A percentile compares a stretch with the other conserved stretches of the same genome.
These are phyloP conservation scores for Rhadina sibilatrix DNA, from an alignment of 2,113 vertebrate genomes.

Conservation along the genomic window DNA sequence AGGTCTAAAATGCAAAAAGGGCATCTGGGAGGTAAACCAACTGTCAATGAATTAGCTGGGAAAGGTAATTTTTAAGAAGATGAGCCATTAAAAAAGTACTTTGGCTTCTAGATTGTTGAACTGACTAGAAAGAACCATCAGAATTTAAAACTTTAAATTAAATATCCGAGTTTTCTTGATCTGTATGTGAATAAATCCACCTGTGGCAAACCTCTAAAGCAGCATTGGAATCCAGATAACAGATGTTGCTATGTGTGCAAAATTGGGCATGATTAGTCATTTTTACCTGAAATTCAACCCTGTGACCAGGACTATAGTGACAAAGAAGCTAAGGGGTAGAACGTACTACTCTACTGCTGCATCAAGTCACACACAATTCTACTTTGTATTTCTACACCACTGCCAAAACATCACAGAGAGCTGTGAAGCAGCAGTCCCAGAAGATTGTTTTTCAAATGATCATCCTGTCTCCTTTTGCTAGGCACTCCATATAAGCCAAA, in stretches of 20 bases:
- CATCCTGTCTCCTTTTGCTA: neutral
- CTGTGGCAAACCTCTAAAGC: neutral
- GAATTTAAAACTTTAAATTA: neutral
- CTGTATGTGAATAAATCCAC: neutral
- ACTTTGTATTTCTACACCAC: neutral
- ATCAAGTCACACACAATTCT: neutral
- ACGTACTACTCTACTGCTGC: neutral
- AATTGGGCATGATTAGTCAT: neutral
- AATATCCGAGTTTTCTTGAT: neutral
- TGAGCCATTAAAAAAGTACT: neutral
- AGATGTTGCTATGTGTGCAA: neutral
- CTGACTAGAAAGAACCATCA: neutral
- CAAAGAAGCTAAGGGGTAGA: neutral
- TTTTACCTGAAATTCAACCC: neutral
- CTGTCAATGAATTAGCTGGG: neutral
- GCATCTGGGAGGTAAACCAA: neutral
- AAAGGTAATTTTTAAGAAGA: slow-evolving; percentile 4
- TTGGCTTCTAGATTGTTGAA: neutral
- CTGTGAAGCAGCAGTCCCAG: neutral
- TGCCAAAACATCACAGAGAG: neutral
- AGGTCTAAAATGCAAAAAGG: neutral
- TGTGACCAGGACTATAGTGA: neutral
- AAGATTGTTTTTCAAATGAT: neutral
- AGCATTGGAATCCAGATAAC: neutral
- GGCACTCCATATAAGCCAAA: neutral